A percentile compares a stretch with the other conserved stretches of the same genome.
Conservation (phyloP, 2,113 vertebrate species). For the Harpagus bidentatus region DNA sequence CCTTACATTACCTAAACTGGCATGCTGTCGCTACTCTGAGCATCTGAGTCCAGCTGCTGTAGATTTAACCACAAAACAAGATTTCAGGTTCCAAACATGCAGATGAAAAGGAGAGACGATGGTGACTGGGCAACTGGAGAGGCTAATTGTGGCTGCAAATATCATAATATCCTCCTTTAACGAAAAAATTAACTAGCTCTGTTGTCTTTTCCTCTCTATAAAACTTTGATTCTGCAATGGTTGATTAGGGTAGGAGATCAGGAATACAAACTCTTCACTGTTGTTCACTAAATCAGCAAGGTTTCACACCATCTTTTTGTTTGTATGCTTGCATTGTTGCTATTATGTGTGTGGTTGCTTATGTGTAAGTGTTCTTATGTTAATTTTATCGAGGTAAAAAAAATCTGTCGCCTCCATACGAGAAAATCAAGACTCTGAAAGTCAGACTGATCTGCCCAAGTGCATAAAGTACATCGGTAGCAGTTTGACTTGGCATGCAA, state of each 20-base stretch:
- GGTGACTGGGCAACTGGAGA: not conserved
- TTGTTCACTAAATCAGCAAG: not conserved
- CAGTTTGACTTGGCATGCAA: not conserved
- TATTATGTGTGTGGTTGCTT: not conserved
- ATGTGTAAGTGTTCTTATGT: not conserved
- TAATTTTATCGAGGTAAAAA: not conserved
- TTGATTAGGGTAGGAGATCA: not conserved
- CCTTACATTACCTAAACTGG: rapidly evolving
- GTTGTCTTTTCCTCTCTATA: not conserved
- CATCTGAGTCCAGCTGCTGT: rapidly evolving
- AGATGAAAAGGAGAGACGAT: not conserved
- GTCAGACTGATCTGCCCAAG: not conserved
- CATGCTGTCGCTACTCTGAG: rapidly evolving
- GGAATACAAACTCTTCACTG: not conserved
- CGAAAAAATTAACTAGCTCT: not conserved
- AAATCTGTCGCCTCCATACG: not conserved
- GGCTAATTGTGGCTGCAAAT: not conserved
- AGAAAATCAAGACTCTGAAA: not conserved
- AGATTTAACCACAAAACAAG: not conserved
- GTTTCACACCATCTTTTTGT: not conserved
- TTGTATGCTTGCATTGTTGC: not conserved
- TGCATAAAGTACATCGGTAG: not conserved
- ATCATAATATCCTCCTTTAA: not conserved
- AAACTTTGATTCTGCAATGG: not conserved
- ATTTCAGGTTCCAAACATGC: not conserved